Conservation (phyloP, 2,113 vertebrate species). For the Brachionichthys hirsutus region DNA sequence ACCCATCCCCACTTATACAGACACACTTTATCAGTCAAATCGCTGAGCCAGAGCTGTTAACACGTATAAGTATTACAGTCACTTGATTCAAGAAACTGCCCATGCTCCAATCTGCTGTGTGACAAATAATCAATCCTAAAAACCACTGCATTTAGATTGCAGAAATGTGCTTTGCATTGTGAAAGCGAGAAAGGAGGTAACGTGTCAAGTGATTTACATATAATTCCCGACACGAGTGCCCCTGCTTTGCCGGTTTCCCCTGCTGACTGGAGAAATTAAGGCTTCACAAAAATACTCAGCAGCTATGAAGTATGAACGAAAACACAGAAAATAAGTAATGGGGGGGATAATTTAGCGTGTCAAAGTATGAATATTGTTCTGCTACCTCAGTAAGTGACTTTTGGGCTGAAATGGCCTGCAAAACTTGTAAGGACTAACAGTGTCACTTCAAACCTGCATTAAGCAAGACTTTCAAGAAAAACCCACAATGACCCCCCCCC, state of each 20-base stretch:
- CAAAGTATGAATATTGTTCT: not conserved
- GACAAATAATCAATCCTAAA: constrained; percentile 13
- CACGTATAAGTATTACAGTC: constrained; percentile 21
- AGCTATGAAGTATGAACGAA: constrained; percentile 4
- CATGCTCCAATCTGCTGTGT: not conserved
- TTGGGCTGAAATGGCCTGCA: not conserved
- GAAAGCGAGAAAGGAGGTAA: constrained; percentile 31
- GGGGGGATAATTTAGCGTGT: constrained; percentile 6
- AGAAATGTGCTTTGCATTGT: constrained; percentile 25
- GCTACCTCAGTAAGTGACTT: constrained; percentile 15
- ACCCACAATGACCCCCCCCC: not conserved
- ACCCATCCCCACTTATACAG: not conserved
- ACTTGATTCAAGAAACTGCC: not conserved
- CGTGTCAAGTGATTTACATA: constrained; percentile 40
- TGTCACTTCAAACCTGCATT: constrained; percentile 15
- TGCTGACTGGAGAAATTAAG: constrained; percentile 23
- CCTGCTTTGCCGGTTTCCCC: not conserved
- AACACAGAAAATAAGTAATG: constrained; percentile 20
- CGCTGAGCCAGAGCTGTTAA: constrained; percentile 6
- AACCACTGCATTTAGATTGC: constrained; percentile 6
- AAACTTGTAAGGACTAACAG: constrained; percentile 13
- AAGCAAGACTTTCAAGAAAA: not conserved
- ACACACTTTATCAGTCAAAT: constrained; percentile 33
- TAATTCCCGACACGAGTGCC: constrained; percentile 20
- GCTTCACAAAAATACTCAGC: constrained; percentile 10